phyloP scores from a whole-genome alignment of 2,888 invertebrate genomes.

The Criorhina ranunculi region DNA sequence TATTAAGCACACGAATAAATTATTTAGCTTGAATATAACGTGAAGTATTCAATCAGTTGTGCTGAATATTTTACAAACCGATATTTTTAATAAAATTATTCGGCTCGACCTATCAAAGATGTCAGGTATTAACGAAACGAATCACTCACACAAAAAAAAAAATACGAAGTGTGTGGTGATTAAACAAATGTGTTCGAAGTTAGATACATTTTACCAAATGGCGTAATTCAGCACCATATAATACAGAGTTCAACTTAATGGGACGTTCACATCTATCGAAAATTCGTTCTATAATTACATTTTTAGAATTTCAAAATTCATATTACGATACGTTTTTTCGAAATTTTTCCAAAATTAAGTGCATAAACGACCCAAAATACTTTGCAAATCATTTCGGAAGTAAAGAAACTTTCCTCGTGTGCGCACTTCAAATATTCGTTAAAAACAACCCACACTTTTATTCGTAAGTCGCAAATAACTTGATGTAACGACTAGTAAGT shows the following conservation, averaged over 20 bases:
- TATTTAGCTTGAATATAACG: conserved; percentile 48
- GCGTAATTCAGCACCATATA: conserved; percentile 23
- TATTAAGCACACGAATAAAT: conserved; percentile 49
- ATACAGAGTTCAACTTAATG: conserved; percentile 1
- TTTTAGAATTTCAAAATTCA: too few relatives aligned
- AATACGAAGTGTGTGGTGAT: conserved; percentile 37
- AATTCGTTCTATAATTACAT: too few relatives aligned
- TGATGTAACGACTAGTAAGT: too few relatives aligned
- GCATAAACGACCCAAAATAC: too few relatives aligned
- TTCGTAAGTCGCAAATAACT: too few relatives aligned
- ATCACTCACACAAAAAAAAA: conserved; percentile 64
- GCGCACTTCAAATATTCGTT: too few relatives aligned
- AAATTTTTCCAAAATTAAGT: too few relatives aligned
- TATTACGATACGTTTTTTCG: too few relatives aligned
- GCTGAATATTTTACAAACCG: conserved; percentile 63
- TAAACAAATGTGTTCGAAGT: conserved; percentile 30
- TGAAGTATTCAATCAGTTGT: conserved; percentile 51
- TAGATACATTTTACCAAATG: not conserved
- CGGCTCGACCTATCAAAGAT: conserved; percentile 66
- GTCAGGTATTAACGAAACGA: conserved; percentile 71
- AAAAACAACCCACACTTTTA: too few relatives aligned
- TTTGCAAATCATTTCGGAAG: too few relatives aligned
- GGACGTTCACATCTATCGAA: too few relatives aligned
- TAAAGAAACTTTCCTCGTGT: too few relatives aligned
- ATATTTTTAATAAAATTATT: conserved; percentile 67